Evolutionary conservation across 2,797 vertebrate genomes (phyloP).

Genomic region (Chloroceryle amazona): DNA sequence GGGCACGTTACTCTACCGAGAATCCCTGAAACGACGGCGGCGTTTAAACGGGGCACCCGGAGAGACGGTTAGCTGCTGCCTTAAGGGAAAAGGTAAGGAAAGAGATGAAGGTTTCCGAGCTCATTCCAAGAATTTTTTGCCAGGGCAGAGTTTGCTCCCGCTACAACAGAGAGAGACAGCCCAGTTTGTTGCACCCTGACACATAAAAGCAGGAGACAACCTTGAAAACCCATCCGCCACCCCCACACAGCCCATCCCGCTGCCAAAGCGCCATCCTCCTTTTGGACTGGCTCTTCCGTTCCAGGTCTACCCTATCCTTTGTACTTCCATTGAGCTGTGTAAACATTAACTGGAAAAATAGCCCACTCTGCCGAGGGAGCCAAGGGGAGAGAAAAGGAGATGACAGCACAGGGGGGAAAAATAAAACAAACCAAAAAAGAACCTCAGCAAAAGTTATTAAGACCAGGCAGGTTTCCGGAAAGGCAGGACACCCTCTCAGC

Average conservation of each 20-base stretch:
- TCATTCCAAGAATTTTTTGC: not conserved
- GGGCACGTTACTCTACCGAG: fast-evolving
- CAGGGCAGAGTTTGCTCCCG: fast-evolving
- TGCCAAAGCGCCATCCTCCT: not conserved
- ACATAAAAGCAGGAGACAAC: not conserved
- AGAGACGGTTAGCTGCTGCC: fast-evolving
- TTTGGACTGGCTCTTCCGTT: not conserved
- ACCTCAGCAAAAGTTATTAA: fast-evolving
- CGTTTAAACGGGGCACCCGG: fast-evolving
- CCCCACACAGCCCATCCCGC: not conserved
- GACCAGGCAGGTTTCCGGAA: fast-evolving
- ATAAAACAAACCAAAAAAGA: not conserved
- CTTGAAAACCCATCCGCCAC: not conserved
- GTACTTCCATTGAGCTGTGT: not conserved
- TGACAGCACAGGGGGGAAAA: not conserved
- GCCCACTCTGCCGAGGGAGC: not conserved
- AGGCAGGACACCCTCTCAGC: fast-evolving
- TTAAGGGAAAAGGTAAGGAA: not conserved
- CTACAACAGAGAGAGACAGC: too few relatives aligned
- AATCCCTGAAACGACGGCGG: fast-evolving
- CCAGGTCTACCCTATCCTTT: not conserved
- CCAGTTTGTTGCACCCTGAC: not conserved
- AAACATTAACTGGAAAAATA: not conserved
- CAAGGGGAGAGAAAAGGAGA: not conserved
- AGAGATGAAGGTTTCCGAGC: not conserved